Evolutionary conservation across 1,140 invertebrate species (phyloP), one percentile per base, ranked within the genome.

Genomic region (Tribolium castaneum): DNA sequence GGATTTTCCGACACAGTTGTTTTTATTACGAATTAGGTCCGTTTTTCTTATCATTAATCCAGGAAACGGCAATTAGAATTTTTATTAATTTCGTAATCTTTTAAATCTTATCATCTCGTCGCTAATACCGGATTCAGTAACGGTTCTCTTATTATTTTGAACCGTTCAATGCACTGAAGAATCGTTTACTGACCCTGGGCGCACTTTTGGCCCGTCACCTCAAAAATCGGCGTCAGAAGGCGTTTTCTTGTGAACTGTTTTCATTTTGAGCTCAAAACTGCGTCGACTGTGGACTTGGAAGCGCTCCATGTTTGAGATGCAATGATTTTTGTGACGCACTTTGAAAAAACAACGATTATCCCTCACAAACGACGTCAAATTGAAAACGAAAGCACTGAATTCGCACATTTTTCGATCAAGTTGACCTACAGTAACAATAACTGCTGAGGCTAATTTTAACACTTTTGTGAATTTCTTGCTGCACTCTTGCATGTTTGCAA

Each of bases 401-500:
- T 35, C 35, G 59, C 59, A 12, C 35, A 66, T 66, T 66, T 19
- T 19, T n/a, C n/a, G 16, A 22, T 66, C 34, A 12, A 22, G 7
- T 66, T 35, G 59, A 66, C 59, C 59, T 66, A 66, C 59, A 66
- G 25, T 30, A 66, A 66, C 45, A 35, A 35, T 34, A 66, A 66
- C 7, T 59, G 59, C 59, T 35, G 34, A 66, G n/a, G 22, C 30
- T 6, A 5, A 66, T 34, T 12, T 66, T 66, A 45, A 66, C 30
- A 35, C 13, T 66, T 66, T 66, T 62, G 1, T 62, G 12, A 34
- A 34, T 66, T 39, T 9, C 34, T 35, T 66, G 13, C n/a, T 9
- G 30, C 59, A 66, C 10, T 59, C 30, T 59, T 59, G 54, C 54
- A 25, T 59, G 6, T 25, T 5, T 59, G 54, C 54, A 59, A 7